Base-by-base conservation (phyloP, 2,797 vertebrate genomes). In the Xiphophorus birchmanni region DNA sequence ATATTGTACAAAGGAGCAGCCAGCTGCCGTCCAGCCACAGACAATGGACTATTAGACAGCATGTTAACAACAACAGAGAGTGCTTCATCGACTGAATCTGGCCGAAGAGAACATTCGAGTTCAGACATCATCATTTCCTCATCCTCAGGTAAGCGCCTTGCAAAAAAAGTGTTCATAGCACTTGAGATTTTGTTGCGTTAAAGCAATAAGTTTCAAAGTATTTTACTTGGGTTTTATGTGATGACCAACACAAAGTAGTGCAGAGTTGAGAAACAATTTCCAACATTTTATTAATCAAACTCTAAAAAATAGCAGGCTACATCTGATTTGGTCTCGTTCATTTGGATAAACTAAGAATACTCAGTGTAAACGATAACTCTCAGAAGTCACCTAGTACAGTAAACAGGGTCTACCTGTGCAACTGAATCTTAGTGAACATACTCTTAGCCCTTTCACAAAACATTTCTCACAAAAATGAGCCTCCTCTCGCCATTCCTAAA, bases 11-110 rank as follows among this genome's bases (percentile, higher is more conserved):
- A 40, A 74, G 63, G 23, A 74, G 47, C 56, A 44, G 67, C 52
- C 56, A 40, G 67, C 58, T 65, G 45, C 5, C 65, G 52, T 58
- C 2, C 79, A 73, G 75, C 52, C 18, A 18, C 73, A 88, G 63
- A 93, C 91, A 92, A 93, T 82, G 78, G 84, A 79, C 3, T 76
- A 84, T 90, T 85, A 91, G 76, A 88, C 85, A 73, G 67, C 78
- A 84, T 58, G 73, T 63, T 63, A 75, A 84, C 74, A 74, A 86
- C 77, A 87, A 79, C 73, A 83, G 5, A 74, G 74, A 47, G 77
- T 74, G 32, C 81, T 47, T 50, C 67, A 45, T 71, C 12, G 4
- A n/a, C 67, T 8, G 23, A 42, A 15, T 71, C 26, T 45, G 42
- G 23, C 67, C 5, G 56, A 23, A 78, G 37, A 45, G 13, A 56